Percentiles rank a stretch among this genome's conserved stretches.
These are phyloP conservation scores for Colinus virginianus DNA, from an alignment of 2,113 vertebrate genomes.

Conservation along the genomic window DNA sequence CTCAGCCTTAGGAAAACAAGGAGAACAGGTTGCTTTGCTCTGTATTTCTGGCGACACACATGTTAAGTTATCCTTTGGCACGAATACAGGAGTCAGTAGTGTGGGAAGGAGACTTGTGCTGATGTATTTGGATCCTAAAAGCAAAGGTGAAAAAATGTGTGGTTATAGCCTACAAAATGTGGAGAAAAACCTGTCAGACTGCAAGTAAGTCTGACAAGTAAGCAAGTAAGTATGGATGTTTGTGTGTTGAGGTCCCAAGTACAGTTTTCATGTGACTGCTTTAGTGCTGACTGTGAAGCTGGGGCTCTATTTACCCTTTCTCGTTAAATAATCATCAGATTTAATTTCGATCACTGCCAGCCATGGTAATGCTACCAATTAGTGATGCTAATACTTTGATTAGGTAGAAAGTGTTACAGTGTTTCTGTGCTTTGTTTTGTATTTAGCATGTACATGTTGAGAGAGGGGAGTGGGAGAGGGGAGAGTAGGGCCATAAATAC, in stretches of 20 bases:
- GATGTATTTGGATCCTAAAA: background rate
- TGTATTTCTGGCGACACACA: background rate
- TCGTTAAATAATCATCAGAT: background rate
- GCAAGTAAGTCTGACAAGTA: background rate
- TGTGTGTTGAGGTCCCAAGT: background rate
- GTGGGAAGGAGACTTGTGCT: background rate
- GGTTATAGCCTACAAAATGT: rapidly evolving
- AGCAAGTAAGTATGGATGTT: background rate
- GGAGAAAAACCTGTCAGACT: background rate
- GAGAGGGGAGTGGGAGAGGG: too few relatives aligned
- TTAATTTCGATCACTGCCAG: background rate
- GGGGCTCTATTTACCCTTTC: background rate
- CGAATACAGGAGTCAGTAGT: background rate
- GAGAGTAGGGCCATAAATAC: background rate
- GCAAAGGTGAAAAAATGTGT: background rate
- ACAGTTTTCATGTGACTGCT: background rate
- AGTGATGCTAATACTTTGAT: background rate
- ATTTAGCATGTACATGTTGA: background rate
- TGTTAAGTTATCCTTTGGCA: background rate
- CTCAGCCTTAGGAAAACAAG: background rate
- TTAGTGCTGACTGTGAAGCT: background rate
- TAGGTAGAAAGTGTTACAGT: background rate
- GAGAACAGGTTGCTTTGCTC: background rate
- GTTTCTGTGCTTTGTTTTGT: background rate
- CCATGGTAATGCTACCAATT: background rate